Evolutionary conservation across 2,888 invertebrate genomes (phyloP).

Genomic region (Cosmopolites sordidus): DNA sequence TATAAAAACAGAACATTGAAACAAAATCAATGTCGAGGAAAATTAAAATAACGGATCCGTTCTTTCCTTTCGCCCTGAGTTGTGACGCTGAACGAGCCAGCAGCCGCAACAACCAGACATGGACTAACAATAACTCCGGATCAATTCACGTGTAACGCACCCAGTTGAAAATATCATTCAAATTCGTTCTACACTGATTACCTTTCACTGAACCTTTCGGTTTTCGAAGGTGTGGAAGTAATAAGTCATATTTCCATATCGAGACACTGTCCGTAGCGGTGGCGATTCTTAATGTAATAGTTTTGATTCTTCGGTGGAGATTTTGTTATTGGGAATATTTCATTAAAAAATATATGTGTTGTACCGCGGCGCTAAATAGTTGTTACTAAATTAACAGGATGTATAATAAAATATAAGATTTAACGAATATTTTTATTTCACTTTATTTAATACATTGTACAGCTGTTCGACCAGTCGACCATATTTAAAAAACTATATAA

Average conservation of each 20-base stretch:
- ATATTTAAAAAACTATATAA: too few species aligned
- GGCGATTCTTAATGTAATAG: too few species aligned
- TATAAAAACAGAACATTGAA: background rate
- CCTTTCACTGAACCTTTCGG: constrained; percentile 22
- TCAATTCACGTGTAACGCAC: constrained; percentile 18
- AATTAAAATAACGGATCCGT: constrained; percentile 13
- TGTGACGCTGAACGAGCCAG: background rate
- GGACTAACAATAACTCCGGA: background rate
- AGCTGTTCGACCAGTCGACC: too few species aligned
- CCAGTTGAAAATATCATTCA: constrained; percentile 22
- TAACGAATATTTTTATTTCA: too few species aligned
- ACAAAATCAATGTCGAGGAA: constrained; percentile 7
- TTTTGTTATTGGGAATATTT: too few species aligned
- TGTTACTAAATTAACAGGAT: too few species aligned
- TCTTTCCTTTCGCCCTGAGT: constrained; percentile 10
- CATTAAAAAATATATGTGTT: too few species aligned
- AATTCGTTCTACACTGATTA: constrained; percentile 18
- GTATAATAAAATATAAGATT: too few species aligned
- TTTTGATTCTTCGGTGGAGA: too few species aligned
- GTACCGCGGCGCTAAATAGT: too few species aligned
- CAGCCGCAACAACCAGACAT: background rate
- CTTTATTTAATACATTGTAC: too few species aligned
- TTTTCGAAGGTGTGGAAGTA: constrained; percentile 2
- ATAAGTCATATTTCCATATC: constrained; percentile 5
- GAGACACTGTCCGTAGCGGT: too few species aligned